phyloP scores from a whole-genome alignment of 92 coral and sea anemone genomes.

The Micromussa lordhowensis region DNA sequence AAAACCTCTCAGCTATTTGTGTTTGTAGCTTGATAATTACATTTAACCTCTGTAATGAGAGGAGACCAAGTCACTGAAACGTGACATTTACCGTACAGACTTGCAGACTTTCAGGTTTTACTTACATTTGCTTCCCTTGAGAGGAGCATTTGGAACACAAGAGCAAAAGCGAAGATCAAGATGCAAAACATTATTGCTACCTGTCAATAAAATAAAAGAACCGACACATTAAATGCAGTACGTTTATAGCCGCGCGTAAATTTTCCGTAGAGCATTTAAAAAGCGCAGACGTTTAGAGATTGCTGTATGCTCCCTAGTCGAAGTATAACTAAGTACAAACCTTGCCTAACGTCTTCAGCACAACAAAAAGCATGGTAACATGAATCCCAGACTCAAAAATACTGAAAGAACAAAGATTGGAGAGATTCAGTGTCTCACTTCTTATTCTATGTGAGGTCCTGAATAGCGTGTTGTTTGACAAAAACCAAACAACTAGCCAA shows the following conservation, averaged over 20 bases:
- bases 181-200: slow-evolving; percentile 75
- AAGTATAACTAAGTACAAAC: slow-evolving; percentile 26
- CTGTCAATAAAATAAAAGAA: slow-evolving; percentile 19
- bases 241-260: neutral
- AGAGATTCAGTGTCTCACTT: neutral
- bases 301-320: neutral
- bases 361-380: slow-evolving; percentile 87
- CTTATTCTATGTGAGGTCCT: no score
- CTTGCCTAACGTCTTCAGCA: slow-evolving; percentile 76
- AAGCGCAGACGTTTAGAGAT: neutral
- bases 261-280: neutral
- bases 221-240: neutral
- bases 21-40: neutral
- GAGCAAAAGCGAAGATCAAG: slow-evolving; percentile 72
- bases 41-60: neutral
- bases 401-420: slow-evolving; percentile 37
- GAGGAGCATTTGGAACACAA: slow-evolving; percentile 72
- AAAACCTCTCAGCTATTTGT: neutral
- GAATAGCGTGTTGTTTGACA: no score
- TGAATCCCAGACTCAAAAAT: slow-evolving; percentile 80
- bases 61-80: no score
- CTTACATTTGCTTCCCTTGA: slow-evolving; percentile 64
- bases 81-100: no score
- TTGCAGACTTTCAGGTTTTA: neutral
- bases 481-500: no score